phyloP scores from a whole-genome alignment of 2,113 vertebrate species.

The Gopherus flavomarginatus region DNA sequence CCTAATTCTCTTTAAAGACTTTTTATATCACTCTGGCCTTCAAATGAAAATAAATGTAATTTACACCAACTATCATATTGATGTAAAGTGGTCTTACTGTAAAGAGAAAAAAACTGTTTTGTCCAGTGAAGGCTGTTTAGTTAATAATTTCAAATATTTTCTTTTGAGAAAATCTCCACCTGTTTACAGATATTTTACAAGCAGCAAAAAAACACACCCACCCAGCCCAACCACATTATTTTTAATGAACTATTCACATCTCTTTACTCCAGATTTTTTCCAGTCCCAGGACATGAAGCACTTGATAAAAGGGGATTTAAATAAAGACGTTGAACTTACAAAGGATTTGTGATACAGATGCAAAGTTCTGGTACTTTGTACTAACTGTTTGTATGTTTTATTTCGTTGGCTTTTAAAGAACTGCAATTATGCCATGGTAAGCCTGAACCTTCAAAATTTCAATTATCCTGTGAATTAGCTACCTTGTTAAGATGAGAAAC shows the following conservation, averaged over 20 bases:
- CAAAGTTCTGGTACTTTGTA: background rate
- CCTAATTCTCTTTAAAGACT: background rate
- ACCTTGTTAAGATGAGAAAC: background rate
- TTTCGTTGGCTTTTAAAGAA: background rate
- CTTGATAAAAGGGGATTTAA: background rate
- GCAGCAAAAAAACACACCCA: background rate
- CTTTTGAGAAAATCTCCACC: background rate
- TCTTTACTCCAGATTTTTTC: background rate
- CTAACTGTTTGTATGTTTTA: background rate
- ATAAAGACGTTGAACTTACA: background rate
- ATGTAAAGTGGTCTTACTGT: background rate
- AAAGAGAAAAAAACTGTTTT: background rate
- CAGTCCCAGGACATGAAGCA: background rate
- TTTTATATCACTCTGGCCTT: background rate
- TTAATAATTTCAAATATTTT: background rate
- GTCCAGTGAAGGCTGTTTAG: background rate
- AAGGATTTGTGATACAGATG: background rate
- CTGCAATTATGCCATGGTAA: background rate
- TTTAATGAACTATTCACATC: background rate
- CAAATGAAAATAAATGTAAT: background rate
- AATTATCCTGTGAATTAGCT: background rate
- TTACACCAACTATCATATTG: background rate
- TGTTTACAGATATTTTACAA: background rate
- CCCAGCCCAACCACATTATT: background rate
- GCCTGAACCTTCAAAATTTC: background rate